A percentile compares a stretch with the other conserved stretches of the same genome.
Conservation (phyloP, 2,797 vertebrate species). For the Manis javanica region DNA sequence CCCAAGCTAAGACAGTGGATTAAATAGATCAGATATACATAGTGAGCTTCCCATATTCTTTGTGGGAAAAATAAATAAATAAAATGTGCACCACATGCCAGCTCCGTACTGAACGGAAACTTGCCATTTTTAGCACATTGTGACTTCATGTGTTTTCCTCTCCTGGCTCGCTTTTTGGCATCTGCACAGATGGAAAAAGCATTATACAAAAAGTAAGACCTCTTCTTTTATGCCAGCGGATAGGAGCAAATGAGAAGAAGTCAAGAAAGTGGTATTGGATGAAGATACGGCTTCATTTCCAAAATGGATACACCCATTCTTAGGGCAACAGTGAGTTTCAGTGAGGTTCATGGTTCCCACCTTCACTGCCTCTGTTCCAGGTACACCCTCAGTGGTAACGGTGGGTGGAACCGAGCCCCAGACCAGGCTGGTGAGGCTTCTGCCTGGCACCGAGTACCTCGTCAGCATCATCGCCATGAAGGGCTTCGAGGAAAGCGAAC, state of each 20-base stretch:
- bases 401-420: conserved; percentile 91
- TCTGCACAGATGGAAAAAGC: conserved; percentile 54
- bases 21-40: background rate
- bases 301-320: background rate
- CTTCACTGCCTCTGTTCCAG: conserved; percentile 81
- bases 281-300: conserved; percentile 7
- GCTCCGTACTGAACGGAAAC: conserved; percentile 49
- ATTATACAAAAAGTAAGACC: conserved; percentile 59
- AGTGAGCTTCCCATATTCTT: background rate
- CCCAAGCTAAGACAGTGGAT: background rate
- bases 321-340: background rate
- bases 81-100: conserved; percentile 45
- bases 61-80: conserved; percentile 10
- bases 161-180: conserved; percentile 67
- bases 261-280: conserved; percentile 33
- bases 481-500: conserved; percentile 94
- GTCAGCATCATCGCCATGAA: conserved; percentile 93
- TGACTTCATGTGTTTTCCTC: conserved; percentile 72
- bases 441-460: conserved; percentile 92
- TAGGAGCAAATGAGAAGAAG: conserved; percentile 55
- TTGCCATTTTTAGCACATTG: conserved; percentile 72
- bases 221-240: conserved; percentile 60
- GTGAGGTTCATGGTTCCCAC: background rate
- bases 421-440: conserved; percentile 90
- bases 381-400: conserved; percentile 87